Conservation (phyloP, 2,797 vertebrate species). For the Bufotes viridis region DNA sequence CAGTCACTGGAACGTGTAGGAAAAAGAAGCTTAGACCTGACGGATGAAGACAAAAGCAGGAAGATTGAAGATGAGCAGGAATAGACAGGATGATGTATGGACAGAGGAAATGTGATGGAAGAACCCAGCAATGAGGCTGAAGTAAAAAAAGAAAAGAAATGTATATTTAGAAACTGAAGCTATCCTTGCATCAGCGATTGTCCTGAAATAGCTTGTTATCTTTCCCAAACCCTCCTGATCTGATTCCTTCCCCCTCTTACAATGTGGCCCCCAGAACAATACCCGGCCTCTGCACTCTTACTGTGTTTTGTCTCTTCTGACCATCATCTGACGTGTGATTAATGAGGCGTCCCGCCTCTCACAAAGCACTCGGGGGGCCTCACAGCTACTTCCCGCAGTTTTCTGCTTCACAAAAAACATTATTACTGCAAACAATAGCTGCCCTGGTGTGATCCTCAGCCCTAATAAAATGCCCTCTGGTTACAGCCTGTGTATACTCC, state of each 20-base stretch:
- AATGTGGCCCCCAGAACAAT: constrained; percentile 34
- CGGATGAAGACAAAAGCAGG: not conserved
- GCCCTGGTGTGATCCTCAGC: constrained; percentile 31
- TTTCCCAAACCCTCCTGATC: constrained; percentile 35
- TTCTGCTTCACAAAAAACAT: constrained; percentile 41
- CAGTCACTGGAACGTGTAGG: not conserved
- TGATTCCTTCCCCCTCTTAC: constrained; percentile 24
- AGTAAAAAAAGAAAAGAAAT: not conserved
- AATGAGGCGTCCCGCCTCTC: constrained; percentile 51
- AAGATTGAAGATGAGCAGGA: constrained; percentile 7
- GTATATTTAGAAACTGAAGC: constrained; percentile 50
- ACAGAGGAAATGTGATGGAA: constrained; percentile 30
- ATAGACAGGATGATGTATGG: constrained; percentile 25
- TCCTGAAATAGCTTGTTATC: constrained; percentile 48
- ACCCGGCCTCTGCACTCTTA: constrained; percentile 4
- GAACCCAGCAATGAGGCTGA: not conserved
- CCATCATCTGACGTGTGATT: constrained; percentile 52
- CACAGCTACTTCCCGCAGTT: constrained; percentile 17
- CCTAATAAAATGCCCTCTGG: not conserved
- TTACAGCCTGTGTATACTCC: constrained; percentile 15
- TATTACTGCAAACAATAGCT: constrained; percentile 47
- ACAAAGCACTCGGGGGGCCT: constrained; percentile 41
- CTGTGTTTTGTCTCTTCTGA: constrained; percentile 54
- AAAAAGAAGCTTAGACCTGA: not conserved
- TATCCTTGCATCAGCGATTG: constrained; percentile 24